phyloP scores from a whole-genome alignment of 2,113 vertebrate species.

The Bufo bufo region DNA sequence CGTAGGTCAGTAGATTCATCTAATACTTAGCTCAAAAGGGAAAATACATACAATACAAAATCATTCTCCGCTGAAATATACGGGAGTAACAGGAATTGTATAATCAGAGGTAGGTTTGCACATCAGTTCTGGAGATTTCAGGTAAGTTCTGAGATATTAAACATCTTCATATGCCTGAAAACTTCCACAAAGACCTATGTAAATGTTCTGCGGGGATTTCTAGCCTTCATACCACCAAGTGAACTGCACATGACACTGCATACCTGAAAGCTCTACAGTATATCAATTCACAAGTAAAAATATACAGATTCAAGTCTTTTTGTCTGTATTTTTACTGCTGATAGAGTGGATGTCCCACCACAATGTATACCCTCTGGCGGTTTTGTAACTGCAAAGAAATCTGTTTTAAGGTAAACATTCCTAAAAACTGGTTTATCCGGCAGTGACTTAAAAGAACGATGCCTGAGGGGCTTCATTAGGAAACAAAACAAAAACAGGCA shows the following conservation, averaged over 20 bases:
- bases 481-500: slow-evolving; percentile 43
- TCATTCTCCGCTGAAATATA: background rate
- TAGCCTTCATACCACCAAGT: background rate
- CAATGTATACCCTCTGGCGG: slow-evolving; percentile 35
- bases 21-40: too few species aligned
- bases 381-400: slow-evolving; percentile 50
- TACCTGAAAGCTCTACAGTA: background rate
- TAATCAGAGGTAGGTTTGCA: background rate
- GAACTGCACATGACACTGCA: slow-evolving; percentile 9
- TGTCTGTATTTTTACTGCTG: slow-evolving; percentile 2
- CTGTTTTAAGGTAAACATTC: slow-evolving; percentile 74
- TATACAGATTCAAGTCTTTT: background rate
- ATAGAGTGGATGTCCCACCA: slow-evolving; percentile 1
- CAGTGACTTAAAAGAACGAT: slow-evolving; percentile 65
- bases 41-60: too few species aligned
- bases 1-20: too few species aligned
- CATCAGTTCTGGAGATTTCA: too few species aligned
- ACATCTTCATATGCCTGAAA: background rate
- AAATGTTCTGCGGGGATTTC: background rate
- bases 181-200: background rate
- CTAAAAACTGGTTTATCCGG: slow-evolving; percentile 78
- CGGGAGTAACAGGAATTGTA: too few species aligned
- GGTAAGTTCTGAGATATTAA: too few species aligned
- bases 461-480: slow-evolving; percentile 63
- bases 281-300: slow-evolving; percentile 5